Percentiles rank a stretch among this genome's conserved stretches.
Evolutionary conservation across 2,113 vertebrate species (phyloP).

Genomic region (Pelvicachromis taeniatus): DNA sequence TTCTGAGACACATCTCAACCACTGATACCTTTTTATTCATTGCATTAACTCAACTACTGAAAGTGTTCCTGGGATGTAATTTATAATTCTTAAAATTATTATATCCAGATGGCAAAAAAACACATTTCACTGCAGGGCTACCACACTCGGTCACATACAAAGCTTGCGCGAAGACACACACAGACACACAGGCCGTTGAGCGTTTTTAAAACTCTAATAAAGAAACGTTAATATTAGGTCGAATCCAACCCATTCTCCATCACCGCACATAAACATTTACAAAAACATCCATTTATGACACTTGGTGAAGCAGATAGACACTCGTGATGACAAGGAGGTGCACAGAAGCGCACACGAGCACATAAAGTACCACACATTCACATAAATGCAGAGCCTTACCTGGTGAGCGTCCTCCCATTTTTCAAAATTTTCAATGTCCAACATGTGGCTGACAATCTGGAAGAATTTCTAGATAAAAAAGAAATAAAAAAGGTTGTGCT

Average conservation of each 20-base stretch:
- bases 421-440: slow-evolving; percentile 90
- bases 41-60: not conserved
- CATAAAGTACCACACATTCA: not conserved
- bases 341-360: not conserved
- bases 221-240: not conserved
- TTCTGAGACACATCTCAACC: not conserved
- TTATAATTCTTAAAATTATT: not conserved
- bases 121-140: slow-evolving; percentile 23
- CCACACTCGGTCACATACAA: not conserved
- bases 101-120: slow-evolving; percentile 51
- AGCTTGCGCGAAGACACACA: not conserved
- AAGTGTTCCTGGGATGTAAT: not conserved
- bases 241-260: not conserved
- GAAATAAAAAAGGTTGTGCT: not conserved
- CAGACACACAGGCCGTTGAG: slow-evolving; percentile 1
- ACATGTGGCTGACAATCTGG: slow-evolving; percentile 97
- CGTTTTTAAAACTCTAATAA: slow-evolving; percentile 19
- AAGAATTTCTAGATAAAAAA: slow-evolving; percentile 86
- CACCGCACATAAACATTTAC: not conserved
- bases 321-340: not conserved
- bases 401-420: slow-evolving; percentile 97
- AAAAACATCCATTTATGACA: not conserved
- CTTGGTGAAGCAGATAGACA: not conserved
- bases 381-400: slow-evolving; percentile 68
- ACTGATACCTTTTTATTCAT: not conserved